phyloP scores from a whole-genome alignment of 2,113 vertebrate genomes.

The Channa maculata region DNA sequence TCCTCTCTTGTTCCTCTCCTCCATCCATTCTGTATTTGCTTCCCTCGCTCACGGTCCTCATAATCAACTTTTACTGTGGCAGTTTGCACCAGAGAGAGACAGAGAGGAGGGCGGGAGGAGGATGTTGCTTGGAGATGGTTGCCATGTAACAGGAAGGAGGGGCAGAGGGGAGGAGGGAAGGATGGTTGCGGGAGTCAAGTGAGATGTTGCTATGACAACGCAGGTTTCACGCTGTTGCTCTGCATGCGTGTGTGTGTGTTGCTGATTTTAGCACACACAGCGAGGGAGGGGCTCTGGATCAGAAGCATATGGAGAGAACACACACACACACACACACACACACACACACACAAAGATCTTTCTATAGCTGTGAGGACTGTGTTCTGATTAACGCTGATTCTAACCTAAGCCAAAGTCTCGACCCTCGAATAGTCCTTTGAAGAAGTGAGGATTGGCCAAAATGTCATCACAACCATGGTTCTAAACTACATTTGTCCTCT shows the following conservation, averaged over 20 bases:
- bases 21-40: neutral
- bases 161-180: conserved; percentile 20
- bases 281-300: conserved; percentile 52
- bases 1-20: neutral
- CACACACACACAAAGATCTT: neutral
- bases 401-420: no score
- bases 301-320: conserved; percentile 55
- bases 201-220: conserved; percentile 74
- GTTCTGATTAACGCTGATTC: no score
- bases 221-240: conserved; percentile 70
- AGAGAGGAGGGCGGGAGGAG: conserved; percentile 7
- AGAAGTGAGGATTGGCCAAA: no score
- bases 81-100: neutral
- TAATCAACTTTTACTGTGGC: conserved; percentile 24
- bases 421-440: no score
- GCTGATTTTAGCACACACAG: conserved; percentile 50
- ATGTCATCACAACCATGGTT: no score
- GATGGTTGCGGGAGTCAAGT: conserved; percentile 61
- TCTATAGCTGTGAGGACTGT: no score
- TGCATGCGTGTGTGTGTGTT: conserved; percentile 40
- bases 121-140: conserved; percentile 72
- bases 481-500: no score
- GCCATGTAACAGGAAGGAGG: conserved; percentile 56
- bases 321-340: no score
- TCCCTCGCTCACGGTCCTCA: conserved; percentile 21